Evolutionary conservation across 2,797 vertebrate genomes (phyloP), one percentile per base, ranked within the genome.

Genomic region (Anniella stebbinsi): DNA sequence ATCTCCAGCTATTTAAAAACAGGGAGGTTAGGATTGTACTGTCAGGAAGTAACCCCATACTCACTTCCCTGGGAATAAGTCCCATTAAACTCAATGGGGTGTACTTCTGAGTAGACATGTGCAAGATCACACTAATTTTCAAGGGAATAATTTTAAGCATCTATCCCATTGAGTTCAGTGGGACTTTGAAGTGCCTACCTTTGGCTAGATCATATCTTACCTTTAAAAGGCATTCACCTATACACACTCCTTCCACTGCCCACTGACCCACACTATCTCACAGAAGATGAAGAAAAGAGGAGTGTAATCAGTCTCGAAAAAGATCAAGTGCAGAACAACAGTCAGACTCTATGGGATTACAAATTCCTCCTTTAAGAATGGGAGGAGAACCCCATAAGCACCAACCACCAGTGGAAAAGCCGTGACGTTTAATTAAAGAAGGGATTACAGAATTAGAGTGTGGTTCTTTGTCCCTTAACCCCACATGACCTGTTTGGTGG

Each of bases 401-500:
- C 87, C 91, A 95, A 91, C 88, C 90, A 95, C 91, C 87, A 96
- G 93, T 21, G 11, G 92, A 89, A 91, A 70, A 94, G 93, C 91
- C 93, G 89, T 92, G 94, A 96, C 94, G 96, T 96, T 96, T 96
- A 97, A 97, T 96, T 97, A 92, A 96, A 96, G 93, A 95, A 95
- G 90, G 93, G 97, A 97, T 97, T 96, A 91, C 92, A 96, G 96
- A 97, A 97, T 95, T 97, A 96, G 93, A 96, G 92, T 96, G 92
- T 87, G 94, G 91, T 94, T 95, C 96, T 96, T 96, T 97, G 95
- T 98, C 96, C 93, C 90, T 97, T 97, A 96, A 97, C 96, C 96
- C 96, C 95, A 95, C 72, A 75, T 97, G 98, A 98, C 96, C 96
- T 95, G 82, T 92, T 93, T 95, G 92, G 94, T 94, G 94, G 96